Conservation (phyloP, 1,140 invertebrate species). For the Sinonovacula constricta region DNA sequence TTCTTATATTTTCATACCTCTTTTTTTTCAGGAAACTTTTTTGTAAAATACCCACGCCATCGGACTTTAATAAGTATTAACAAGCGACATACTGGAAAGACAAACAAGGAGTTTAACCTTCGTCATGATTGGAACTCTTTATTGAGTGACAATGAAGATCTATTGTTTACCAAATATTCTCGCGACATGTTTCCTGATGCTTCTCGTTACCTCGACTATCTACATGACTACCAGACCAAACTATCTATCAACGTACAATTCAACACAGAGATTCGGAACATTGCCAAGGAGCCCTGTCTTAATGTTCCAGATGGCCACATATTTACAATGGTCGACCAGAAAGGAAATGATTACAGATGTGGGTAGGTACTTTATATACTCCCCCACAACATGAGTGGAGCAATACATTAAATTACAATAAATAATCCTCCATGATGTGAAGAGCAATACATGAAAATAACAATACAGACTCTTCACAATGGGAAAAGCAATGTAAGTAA, state of each 20-base stretch:
- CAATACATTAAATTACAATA: no score
- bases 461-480: no score
- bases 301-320: slow-evolving; percentile 47
- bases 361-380: slow-evolving; percentile 74
- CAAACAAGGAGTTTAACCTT: slow-evolving; percentile 80
- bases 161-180: slow-evolving; percentile 76
- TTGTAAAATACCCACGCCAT: slow-evolving; percentile 79
- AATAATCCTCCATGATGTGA: no score
- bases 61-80: slow-evolving; percentile 80
- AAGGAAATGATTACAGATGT: slow-evolving; percentile 72
- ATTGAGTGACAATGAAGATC: slow-evolving; percentile 75
- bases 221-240: slow-evolving; percentile 75
- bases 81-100: slow-evolving; percentile 79
- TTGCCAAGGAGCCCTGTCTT: slow-evolving; percentile 56
- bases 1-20: background rate
- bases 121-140: slow-evolving; percentile 81
- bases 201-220: slow-evolving; percentile 74
- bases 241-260: slow-evolving; percentile 76
- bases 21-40: slow-evolving; percentile 78
- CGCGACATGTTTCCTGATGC: slow-evolving; percentile 78
- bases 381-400: no score
- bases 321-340: slow-evolving; percentile 76
- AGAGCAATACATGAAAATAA: no score
- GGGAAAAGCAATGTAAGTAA: no score
- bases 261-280: slow-evolving; percentile 76